Evolutionary conservation across 2,888 invertebrate species (phyloP), one percentile per base, ranked within the genome.

Genomic region (Chalcis sispes): DNA sequence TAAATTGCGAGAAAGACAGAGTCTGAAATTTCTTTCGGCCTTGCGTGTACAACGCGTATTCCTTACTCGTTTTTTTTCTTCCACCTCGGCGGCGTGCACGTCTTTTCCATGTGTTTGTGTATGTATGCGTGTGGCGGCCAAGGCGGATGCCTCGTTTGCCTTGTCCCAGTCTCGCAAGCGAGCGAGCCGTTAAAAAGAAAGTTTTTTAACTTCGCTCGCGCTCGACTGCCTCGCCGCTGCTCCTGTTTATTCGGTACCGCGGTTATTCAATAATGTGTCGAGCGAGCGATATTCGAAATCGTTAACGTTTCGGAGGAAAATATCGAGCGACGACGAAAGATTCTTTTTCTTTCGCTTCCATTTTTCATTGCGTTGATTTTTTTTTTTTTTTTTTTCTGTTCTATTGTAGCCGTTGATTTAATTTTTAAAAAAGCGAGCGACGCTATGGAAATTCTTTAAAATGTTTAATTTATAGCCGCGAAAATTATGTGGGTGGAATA

Each of bases 101-200:
- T 40, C 25, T 25, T 20, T 40, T 36, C n/a, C n/a, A n/a, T n/a
- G n/a, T n/a, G n/a, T 70, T 62, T 32, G 15, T 46, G 32, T 40
- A 10, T 66, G 46, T 20, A 40, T n/a, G 23, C n/a, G 29, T n/a
- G 64, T 75, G 72, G 70, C 72, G 75, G 75, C 80, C 82, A 81
- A 82, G 81, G 82, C 80, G 72, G 72, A 77, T 61, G 66, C 77
- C 80, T 80, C 72, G 80, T 36, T 81, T 66, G 80, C 80, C 81
- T 82, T 81, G 81, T 79, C 79, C 80, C 80, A 81, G 81, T 82
- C 80, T 80, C 79, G 79, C 54, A 46, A 32, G 75, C 58, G 70
- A 48, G 65, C 64, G 25, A 69, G 64, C 73, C 42, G 76, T 74
- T 74, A 78, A 79, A 61, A 72, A 75, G 72, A 77, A 72, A 75